Conservation (phyloP, 2,888 invertebrate genomes). For the Homarus gammarus region DNA sequence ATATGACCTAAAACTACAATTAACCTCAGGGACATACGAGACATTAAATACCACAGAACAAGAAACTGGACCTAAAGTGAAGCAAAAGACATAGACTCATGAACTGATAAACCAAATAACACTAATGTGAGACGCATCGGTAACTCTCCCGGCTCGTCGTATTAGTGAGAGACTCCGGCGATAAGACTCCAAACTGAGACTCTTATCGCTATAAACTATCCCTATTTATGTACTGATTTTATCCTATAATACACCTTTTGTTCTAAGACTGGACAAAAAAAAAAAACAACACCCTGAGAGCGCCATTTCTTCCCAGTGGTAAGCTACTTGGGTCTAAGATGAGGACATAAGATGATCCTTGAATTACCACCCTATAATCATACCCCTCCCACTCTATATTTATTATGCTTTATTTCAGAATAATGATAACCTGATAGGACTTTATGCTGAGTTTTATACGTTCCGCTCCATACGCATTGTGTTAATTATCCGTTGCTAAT, state of each 20-base stretch:
- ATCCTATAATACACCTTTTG: background rate
- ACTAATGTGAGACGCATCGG: too few relatives aligned
- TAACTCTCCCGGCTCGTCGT: too few relatives aligned
- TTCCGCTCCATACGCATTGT: too few relatives aligned
- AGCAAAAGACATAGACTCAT: too few relatives aligned
- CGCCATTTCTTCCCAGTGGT: background rate
- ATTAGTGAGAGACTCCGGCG: too few relatives aligned
- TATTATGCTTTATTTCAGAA: background rate
- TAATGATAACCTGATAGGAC: background rate
- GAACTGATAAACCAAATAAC: too few relatives aligned
- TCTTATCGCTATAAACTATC: background rate
- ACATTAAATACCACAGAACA: too few relatives aligned
- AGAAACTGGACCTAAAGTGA: too few relatives aligned
- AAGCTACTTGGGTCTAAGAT: background rate
- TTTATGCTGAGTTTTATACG: background rate
- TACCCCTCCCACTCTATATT: background rate
- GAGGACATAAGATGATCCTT: background rate
- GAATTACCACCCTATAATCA: background rate
- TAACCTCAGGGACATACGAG: too few relatives aligned
- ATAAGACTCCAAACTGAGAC: background rate
- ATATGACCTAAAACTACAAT: too few relatives aligned
- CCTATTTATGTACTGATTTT: background rate
- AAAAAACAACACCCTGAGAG: background rate
- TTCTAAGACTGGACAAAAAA: background rate
- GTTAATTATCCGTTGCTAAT: too few relatives aligned